Evolutionary conservation across 2,113 vertebrate species (phyloP).

Genomic region (Hemicordylus capensis): DNA sequence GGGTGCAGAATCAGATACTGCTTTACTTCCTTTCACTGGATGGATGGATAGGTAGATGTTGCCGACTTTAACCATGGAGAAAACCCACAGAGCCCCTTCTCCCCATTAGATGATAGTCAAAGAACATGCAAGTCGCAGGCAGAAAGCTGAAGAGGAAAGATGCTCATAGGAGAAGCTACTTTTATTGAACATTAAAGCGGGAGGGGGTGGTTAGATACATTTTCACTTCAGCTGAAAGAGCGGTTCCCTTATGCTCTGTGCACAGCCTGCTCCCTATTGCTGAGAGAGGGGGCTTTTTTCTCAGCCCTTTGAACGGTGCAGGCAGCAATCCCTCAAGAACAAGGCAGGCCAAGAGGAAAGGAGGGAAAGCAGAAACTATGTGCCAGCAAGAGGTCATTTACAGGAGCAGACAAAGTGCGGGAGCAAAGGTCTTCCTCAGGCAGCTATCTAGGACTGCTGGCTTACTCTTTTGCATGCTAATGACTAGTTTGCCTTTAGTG

Average conservation of each 20-base stretch:
- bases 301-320: neutral
- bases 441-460: constrained; percentile 18
- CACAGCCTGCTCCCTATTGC: no score
- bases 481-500: constrained; percentile 6
- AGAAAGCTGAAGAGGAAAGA: neutral
- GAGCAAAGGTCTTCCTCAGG: no score
- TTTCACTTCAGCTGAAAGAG: neutral
- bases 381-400: neutral
- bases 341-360: neutral
- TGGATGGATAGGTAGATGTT: neutral
- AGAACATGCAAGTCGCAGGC: neutral
- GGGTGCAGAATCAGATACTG: no score
- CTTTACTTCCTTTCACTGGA: neutral
- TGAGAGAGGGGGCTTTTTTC: neutral
- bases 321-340: neutral
- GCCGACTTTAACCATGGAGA: neutral
- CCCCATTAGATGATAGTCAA: neutral
- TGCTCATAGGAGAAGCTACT: no score
- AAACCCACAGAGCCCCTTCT: neutral
- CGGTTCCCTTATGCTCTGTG: no score
- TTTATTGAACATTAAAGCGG: no score
- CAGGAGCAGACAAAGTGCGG: neutral
- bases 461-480: constrained; percentile 42
- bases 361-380: neutral
- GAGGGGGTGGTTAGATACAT: no score